Conservation (phyloP, 2,888 invertebrate genomes). For the Heterodera filipjevi region DNA sequence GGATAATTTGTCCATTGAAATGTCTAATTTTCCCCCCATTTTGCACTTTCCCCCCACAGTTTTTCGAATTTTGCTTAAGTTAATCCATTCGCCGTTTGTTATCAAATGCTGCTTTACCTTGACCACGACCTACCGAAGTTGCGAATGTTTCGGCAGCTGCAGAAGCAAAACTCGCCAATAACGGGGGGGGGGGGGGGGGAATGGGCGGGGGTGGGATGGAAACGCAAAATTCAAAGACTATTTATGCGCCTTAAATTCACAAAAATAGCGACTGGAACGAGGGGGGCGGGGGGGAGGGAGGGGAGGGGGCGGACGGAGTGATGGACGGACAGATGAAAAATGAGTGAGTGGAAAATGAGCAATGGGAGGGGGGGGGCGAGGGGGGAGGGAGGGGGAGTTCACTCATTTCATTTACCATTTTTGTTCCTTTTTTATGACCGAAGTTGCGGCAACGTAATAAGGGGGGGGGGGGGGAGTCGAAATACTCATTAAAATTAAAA, state of each 20-base stretch:
- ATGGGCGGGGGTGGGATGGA: neutral
- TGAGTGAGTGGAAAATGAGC: neutral
- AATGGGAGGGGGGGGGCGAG: neutral
- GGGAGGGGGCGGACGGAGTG: neutral
- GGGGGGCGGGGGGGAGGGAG: neutral
- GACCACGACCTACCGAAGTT: neutral
- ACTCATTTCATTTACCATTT: neutral
- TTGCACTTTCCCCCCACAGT: no score
- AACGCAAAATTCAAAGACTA: constrained; percentile 5
- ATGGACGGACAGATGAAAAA: neutral
- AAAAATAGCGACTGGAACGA: constrained; percentile 10
- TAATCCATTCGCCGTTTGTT: neutral
- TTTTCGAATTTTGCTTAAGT: no score
- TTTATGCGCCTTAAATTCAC: neutral
- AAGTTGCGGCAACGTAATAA: constrained; percentile 7
- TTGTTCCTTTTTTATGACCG: neutral
- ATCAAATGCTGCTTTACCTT: neutral
- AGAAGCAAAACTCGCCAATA: neutral
- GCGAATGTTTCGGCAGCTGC: neutral
- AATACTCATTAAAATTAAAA: neutral
- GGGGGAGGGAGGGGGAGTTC: neutral
- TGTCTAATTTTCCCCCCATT: no score
- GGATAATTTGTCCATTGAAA: no score
- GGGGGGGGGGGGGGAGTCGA: neutral
- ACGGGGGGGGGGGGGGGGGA: neutral